Conservation (phyloP, 2,888 invertebrate genomes). For the Gastracanthus pulcherrimus region DNA sequence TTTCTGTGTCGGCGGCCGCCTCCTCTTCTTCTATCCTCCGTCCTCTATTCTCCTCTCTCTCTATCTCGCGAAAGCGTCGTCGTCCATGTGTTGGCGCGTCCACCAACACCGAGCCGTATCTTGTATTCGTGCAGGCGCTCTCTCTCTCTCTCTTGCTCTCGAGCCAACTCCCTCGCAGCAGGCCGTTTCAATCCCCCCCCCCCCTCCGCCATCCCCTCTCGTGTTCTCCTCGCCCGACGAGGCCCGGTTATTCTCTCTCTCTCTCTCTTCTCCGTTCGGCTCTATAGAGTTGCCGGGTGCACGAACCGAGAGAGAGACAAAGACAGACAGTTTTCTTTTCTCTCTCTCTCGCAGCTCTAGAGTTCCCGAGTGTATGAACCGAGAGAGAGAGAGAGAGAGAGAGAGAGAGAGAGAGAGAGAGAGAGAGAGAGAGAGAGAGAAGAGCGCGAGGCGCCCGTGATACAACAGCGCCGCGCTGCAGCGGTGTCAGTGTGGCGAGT, state of each 20-base stretch:
- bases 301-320: neutral
- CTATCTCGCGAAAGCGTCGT: neutral
- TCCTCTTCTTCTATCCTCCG: too few species aligned
- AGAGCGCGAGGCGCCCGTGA: neutral
- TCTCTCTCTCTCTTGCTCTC: slow-evolving; percentile 30
- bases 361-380: too few species aligned
- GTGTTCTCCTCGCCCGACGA: too few species aligned
- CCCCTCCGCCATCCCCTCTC: neutral
- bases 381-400: neutral
- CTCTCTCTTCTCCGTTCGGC: too few species aligned
- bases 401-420: neutral
- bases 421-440: neutral
- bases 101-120: neutral
- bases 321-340: too few species aligned
- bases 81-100: neutral
- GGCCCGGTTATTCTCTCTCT: too few species aligned
- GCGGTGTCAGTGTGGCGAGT: slow-evolving; percentile 4
- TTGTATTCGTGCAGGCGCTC: neutral
- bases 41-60: slow-evolving; percentile 48
- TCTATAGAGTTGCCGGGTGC: too few species aligned
- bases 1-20: slow-evolving; percentile 26
- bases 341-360: neutral
- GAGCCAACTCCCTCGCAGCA: slow-evolving; percentile 34
- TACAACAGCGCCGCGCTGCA: too few species aligned
- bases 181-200: neutral